Evolutionary conservation across 1,140 invertebrate species (phyloP), one percentile per base, ranked within the genome.

Genomic region (Ceratosolen solmsi): DNA sequence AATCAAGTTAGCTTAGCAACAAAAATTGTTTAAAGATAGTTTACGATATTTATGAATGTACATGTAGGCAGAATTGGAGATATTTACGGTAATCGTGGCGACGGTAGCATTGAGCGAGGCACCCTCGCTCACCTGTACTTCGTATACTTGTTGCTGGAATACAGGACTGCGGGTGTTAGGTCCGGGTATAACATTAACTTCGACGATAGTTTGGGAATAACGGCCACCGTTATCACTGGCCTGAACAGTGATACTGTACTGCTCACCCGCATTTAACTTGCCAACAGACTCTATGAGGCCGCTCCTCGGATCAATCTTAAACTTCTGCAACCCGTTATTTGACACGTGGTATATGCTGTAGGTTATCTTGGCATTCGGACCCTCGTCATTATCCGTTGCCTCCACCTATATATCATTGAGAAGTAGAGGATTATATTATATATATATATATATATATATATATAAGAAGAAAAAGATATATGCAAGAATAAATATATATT

Each of bases 331-430:
- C 1, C 96, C 97, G 88, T 97, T 97, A 89, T 97, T 98, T 54
- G 96, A 97, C 7, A 98, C 96, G 89, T 97, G 96, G 88, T 96
- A 96, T 80, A 98, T 96, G 81, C 94, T 95, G 91, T 97, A 98
- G 9, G 94, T 94, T 71, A 98, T 93, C 68, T 94, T 93, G 1
- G 96, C 96, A 89, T 97, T 97, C 80, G 95, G 94, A 56, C 96
- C 96, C 85, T 95, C 94, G 87, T 98, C 97, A 85, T 96, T 96
- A 87, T 98, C 97, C 4, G 94, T 95, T 0, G 96, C 97, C 85
- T 95, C 92, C 58, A 97, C 93, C 93, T 94, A 82, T 13, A 79
- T 71, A 22, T 72, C 2, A 33, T 25, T 9, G 17, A 27, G 41
- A 13, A 5, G n/a, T n/a, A n/a, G n/a, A n/a, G n/a, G n/a, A n/a